These are phyloP conservation scores for Brachymystax lenok DNA, from an alignment of 2,797 vertebrate species.

Conservation along the genomic window DNA sequence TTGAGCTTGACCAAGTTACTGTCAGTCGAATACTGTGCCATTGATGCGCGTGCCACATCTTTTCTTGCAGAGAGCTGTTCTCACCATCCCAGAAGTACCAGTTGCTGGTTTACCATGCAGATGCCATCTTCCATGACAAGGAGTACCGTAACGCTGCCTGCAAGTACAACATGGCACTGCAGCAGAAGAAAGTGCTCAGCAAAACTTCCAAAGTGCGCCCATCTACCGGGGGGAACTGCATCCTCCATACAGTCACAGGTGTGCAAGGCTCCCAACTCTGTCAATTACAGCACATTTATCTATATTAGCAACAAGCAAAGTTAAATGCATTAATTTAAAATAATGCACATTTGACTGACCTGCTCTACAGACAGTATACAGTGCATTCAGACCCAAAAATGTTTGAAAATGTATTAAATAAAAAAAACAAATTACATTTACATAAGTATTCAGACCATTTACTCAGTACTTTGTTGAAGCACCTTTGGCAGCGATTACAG, in stretches of 20 bases:
- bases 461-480: too few relatives aligned
- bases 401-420: too few relatives aligned
- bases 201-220: slow-evolving; percentile 98
- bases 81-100: slow-evolving; percentile 98
- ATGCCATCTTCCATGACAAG: slow-evolving; percentile 97
- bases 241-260: slow-evolving; percentile 91
- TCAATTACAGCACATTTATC: neutral
- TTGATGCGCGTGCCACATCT: slow-evolving; percentile 11
- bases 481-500: too few relatives aligned
- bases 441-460: too few relatives aligned
- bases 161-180: slow-evolving; percentile 96
- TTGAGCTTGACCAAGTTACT: neutral
- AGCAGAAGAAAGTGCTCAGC: slow-evolving; percentile 97
- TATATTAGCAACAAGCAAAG: too few relatives aligned
- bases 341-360: too few relatives aligned
- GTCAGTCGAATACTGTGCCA: neutral
- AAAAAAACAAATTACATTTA: too few relatives aligned
- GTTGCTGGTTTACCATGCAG: slow-evolving; percentile 94
- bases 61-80: slow-evolving; percentile 86
- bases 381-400: too few relatives aligned
- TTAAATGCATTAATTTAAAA: too few relatives aligned
- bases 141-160: slow-evolving; percentile 97
- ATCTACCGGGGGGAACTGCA: slow-evolving; percentile 85
- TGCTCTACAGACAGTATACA: too few relatives aligned
- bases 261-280: slow-evolving; percentile 11